A percentile compares a stretch with the other conserved stretches of the same genome.
Evolutionary conservation across 2,797 vertebrate genomes (phyloP).

Genomic region (Vireo griseus): DNA sequence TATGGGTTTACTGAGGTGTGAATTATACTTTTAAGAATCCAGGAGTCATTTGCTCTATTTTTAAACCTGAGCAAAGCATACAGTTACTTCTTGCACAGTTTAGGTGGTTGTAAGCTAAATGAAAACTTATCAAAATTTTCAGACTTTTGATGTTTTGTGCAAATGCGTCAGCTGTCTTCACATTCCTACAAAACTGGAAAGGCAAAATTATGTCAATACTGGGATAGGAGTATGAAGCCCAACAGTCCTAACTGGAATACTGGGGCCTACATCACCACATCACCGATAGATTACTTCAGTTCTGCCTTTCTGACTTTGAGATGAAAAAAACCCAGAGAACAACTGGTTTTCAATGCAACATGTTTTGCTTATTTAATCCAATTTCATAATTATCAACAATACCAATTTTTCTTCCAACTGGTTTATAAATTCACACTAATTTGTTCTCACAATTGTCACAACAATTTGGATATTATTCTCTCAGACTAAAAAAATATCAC

Average conservation of each 20-base stretch:
- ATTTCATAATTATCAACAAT: neutral
- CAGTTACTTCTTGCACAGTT: neutral
- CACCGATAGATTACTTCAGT: neutral
- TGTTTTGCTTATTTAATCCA: slow-evolving; percentile 2
- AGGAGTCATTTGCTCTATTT: neutral
- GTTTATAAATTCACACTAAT: slow-evolving; percentile 25
- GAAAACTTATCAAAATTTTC: neutral
- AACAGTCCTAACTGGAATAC: neutral
- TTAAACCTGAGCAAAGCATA: neutral
- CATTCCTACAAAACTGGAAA: neutral
- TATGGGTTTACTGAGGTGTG: neutral
- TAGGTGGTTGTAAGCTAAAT: neutral
- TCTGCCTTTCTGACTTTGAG: neutral
- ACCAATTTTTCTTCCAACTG: slow-evolving; percentile 3
- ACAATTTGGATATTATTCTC: slow-evolving; percentile 1
- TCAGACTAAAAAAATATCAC: neutral
- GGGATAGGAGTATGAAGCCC: neutral
- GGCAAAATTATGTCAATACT: neutral
- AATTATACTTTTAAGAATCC: neutral
- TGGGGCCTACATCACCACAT: neutral
- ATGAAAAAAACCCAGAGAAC: neutral
- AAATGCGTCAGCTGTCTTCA: neutral
- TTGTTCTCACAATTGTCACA: slow-evolving; percentile 41
- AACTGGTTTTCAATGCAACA: neutral
- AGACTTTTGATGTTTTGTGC: neutral